phyloP scores from a whole-genome alignment of 2,888 invertebrate species.

The Thalpophila matura region DNA sequence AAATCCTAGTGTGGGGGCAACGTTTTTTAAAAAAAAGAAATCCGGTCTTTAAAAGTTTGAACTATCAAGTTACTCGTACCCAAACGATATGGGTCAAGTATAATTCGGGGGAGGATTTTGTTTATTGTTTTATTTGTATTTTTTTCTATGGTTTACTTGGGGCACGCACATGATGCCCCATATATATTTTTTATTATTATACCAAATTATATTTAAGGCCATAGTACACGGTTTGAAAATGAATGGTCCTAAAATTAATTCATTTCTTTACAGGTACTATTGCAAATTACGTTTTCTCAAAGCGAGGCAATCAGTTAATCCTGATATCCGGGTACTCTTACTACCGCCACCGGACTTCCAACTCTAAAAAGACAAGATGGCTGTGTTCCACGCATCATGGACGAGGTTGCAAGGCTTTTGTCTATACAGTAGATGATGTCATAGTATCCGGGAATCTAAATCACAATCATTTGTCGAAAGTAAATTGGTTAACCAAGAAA shows the following conservation, averaged over 20 bases:
- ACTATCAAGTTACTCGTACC: no score
- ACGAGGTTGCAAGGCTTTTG: slow-evolving; percentile 23
- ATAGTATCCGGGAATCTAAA: slow-evolving; percentile 19
- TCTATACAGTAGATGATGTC: slow-evolving; percentile 17
- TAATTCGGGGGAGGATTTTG: no score
- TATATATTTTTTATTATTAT: no score
- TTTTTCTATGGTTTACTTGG: no score
- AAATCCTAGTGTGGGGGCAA: no score
- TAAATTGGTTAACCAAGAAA: slow-evolving; percentile 21
- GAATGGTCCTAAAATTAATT: not conserved
- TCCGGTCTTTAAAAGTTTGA: no score
- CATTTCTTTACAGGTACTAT: slow-evolving; percentile 1
- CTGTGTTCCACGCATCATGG: slow-evolving; percentile 29
- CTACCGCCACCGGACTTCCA: slow-evolving; percentile 23
- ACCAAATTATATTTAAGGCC: no score
- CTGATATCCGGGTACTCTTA: slow-evolving; percentile 25
- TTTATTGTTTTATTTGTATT: no score
- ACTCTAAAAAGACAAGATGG: slow-evolving; percentile 19
- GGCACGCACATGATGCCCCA: no score
- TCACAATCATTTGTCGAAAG: slow-evolving; percentile 19
- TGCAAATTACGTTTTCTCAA: slow-evolving; percentile 33
- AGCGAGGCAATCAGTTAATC: slow-evolving; percentile 19
- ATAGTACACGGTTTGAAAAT: no score
- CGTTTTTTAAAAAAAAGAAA: no score
- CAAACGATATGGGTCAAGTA: no score